These are phyloP conservation scores for Conger conger DNA, from an alignment of 2,113 vertebrate genomes.

Conservation along the genomic window DNA sequence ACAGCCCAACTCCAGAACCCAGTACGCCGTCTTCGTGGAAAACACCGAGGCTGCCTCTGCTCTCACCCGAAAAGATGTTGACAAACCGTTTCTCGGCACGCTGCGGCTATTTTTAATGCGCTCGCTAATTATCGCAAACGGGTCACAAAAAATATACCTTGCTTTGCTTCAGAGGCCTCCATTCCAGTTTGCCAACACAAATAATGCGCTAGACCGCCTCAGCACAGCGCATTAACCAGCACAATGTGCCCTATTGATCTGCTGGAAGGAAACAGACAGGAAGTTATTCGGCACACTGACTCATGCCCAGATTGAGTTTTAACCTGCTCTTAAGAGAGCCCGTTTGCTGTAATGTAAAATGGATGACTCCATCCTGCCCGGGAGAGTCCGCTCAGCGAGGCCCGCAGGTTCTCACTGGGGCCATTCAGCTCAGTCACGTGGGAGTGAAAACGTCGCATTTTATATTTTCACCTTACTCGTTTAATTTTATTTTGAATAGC, in stretches of 20 bases:
- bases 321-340: not conserved
- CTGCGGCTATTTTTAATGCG: not conserved
- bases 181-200: not conserved
- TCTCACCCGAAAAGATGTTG: not conserved
- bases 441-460: too few relatives aligned
- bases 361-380: not conserved
- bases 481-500: too few relatives aligned
- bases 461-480: too few relatives aligned
- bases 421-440: too few relatives aligned
- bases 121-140: not conserved
- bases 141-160: not conserved
- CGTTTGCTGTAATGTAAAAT: not conserved
- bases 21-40: not conserved
- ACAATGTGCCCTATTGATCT: constrained; percentile 1
- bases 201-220: not conserved
- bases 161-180: not conserved
- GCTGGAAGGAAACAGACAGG: not conserved
- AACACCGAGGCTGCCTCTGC: not conserved
- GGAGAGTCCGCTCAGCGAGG: not conserved
- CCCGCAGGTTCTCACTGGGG: too few relatives aligned
- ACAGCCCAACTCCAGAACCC: not conserved
- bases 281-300: not conserved
- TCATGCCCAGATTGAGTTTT: not conserved
- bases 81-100: not conserved
- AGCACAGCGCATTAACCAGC: not conserved